A percentile compares a stretch with the other conserved stretches of the same genome.
These are phyloP conservation scores for Rhynchotus rufescens DNA, from an alignment of 2,797 vertebrate genomes.

Conservation along the genomic window DNA sequence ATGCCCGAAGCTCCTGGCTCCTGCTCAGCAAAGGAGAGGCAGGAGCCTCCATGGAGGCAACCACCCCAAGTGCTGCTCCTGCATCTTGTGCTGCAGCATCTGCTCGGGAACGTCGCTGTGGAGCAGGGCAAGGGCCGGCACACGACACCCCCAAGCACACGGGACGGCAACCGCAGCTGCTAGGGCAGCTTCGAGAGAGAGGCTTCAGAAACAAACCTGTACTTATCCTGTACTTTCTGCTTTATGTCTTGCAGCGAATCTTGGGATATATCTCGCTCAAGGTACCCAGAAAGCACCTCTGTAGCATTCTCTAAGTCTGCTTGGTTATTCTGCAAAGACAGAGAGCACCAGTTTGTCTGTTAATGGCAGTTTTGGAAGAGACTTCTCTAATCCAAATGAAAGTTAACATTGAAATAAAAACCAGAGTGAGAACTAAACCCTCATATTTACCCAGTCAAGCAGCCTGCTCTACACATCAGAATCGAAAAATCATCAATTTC, in stretches of 20 bases:
- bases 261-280: conserved; percentile 99
- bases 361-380: neutral
- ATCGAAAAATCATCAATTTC: neutral
- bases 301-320: conserved; percentile 99
- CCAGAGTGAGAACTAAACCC: neutral
- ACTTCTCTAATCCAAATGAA: neutral
- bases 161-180: neutral
- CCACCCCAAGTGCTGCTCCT: neutral
- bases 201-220: conserved; percentile 85
- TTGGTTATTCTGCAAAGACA: conserved; percentile 94
- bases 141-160: neutral
- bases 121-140: neutral
- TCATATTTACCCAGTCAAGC: neutral
- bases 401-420: neutral
- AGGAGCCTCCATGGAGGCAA: neutral
- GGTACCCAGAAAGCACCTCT: conserved; percentile 98
- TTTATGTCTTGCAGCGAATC: conserved; percentile 99
- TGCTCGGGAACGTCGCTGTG: fast-evolving
- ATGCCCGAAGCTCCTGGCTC: neutral
- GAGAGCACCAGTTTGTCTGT: neutral
- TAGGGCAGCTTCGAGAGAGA: neutral
- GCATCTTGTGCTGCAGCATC: neutral
- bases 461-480: neutral
- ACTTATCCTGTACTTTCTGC: conserved; percentile 99
- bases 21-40: neutral